These are phyloP conservation scores for Moxostoma hubbsi DNA, from an alignment of 2,797 vertebrate species.

Conservation along the genomic window DNA sequence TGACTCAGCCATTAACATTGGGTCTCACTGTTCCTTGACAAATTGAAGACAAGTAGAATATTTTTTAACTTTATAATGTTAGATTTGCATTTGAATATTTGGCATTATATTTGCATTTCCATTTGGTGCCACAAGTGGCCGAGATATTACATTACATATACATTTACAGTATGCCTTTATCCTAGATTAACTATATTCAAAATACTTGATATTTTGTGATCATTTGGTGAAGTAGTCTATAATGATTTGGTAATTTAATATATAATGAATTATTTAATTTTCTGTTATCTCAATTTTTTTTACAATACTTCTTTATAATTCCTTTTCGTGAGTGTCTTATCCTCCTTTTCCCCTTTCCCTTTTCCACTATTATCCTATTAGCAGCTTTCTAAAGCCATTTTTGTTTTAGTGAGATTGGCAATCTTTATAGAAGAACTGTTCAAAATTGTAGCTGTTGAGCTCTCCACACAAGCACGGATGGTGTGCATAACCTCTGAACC, in stretches of 20 bases:
- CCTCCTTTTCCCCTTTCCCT: conserved; percentile 1
- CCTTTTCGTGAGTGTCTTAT: background rate
- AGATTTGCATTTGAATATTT: no score
- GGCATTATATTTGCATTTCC: background rate
- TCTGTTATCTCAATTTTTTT: background rate
- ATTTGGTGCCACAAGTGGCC: background rate
- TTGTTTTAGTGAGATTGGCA: conserved; percentile 53
- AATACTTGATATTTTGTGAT: background rate
- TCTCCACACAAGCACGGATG: conserved; percentile 25
- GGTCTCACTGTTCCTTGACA: no score
- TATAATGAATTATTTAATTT: background rate
- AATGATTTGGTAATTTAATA: no score
- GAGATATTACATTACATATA: no score
- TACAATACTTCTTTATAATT: background rate
- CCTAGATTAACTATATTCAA: background rate
- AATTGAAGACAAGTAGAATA: no score
- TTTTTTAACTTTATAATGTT: no score
- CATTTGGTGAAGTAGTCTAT: no score
- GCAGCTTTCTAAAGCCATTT: conserved; percentile 41
- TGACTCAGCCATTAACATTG: no score
- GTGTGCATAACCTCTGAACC: conserved; percentile 54
- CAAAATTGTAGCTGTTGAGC: conserved; percentile 26
- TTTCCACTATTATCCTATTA: conserved; percentile 3
- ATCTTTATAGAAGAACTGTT: conserved; percentile 47
- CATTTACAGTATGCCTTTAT: no score